A percentile compares a stretch with the other conserved stretches of the same genome.
These are phyloP conservation scores for Callithrix jacchus DNA, from an alignment of 2,113 vertebrate genomes.

Conservation along the genomic window DNA sequence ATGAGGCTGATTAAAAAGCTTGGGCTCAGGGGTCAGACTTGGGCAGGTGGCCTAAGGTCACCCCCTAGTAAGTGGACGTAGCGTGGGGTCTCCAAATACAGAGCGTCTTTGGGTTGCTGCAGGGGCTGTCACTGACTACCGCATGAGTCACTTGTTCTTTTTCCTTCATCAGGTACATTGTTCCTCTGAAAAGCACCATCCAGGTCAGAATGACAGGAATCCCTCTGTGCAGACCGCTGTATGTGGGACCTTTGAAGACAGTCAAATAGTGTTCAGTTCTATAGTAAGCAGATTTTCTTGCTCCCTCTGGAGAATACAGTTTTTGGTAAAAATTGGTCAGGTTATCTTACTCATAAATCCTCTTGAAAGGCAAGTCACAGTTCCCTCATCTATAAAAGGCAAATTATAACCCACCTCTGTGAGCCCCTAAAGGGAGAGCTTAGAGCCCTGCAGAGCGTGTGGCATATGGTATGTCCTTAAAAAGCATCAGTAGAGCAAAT, in stretches of 20 bases:
- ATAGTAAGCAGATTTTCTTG: neutral
- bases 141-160: no score
- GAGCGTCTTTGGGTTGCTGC: neutral
- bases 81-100: neutral
- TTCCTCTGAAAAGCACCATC: neutral
- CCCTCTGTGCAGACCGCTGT: neutral
- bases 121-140: accelerated
- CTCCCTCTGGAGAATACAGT: neutral
- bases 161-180: neutral
- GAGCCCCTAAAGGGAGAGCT: no score
- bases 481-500: neutral
- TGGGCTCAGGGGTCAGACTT: neutral
- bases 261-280: neutral
- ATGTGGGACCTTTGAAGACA: neutral
- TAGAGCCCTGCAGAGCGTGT: neutral
- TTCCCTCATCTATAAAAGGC: neutral
- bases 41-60: neutral
- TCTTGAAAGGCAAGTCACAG: neutral
- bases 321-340: neutral
- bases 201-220: neutral
- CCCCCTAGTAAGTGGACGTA: neutral
- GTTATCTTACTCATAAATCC: neutral
- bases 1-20: neutral
- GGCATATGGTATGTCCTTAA: neutral
- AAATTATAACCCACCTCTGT: neutral